A percentile compares a stretch with the other conserved stretches of the same genome.
phyloP scores from a whole-genome alignment of 2,888 invertebrate species.

The Bellardia bayeri region DNA sequence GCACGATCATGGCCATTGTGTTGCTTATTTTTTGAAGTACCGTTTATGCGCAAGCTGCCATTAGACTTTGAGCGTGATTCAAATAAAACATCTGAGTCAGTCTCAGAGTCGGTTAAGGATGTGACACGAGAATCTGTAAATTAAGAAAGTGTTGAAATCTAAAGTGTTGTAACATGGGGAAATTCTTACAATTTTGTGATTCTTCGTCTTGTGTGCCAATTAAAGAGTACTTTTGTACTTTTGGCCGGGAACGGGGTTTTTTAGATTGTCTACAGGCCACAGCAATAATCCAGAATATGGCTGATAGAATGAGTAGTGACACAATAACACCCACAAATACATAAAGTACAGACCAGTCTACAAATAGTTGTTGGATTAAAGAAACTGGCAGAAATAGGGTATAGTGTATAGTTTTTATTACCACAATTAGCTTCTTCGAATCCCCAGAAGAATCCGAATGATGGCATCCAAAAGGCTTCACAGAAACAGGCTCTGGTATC shows the following conservation, averaged over 20 bases:
- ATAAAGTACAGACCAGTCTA: constrained; percentile 97
- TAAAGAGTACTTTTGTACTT: constrained; percentile 88
- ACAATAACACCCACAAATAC: constrained; percentile 91
- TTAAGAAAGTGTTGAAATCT: constrained; percentile 16
- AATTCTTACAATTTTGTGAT: constrained; percentile 80
- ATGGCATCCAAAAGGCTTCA: constrained; percentile 98
- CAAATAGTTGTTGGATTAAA: constrained; percentile 37
- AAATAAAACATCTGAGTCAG: constrained; percentile 93
- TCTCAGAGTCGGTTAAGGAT: constrained; percentile 90
- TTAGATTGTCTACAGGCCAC: constrained; percentile 87
- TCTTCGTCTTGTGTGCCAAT: constrained; percentile 90
- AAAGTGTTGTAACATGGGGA: not conserved
- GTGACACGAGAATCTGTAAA: constrained; percentile 83
- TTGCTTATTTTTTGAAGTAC: constrained; percentile 72
- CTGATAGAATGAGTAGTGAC: constrained; percentile 87
- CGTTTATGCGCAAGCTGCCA: constrained; percentile 78
- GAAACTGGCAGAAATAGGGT: not conserved
- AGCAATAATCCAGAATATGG: constrained; percentile 87
- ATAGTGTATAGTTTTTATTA: constrained; percentile 79
- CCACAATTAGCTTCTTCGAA: constrained; percentile 92
- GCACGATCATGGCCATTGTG: constrained; percentile 77
- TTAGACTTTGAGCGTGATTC: constrained; percentile 86
- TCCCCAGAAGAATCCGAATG: constrained; percentile 88
- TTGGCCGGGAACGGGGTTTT: constrained; percentile 85
- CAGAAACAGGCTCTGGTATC: constrained; percentile 93